Percentiles rank a stretch among this genome's conserved stretches.
Conservation (phyloP, 2,888 invertebrate genomes). For the Opisthograptis luteolata region DNA sequence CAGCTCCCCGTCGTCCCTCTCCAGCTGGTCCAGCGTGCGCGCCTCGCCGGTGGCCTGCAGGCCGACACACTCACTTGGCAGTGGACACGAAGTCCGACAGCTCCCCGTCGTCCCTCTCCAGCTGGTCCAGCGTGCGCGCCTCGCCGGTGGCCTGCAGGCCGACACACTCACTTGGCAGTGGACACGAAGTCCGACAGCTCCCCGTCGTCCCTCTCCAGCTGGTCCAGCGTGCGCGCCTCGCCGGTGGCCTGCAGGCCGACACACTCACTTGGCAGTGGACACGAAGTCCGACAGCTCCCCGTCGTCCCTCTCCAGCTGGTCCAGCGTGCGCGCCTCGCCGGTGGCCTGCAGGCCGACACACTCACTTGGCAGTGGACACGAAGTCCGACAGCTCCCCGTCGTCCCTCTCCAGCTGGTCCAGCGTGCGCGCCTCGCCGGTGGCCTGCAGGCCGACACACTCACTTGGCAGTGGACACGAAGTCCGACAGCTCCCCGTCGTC, state of each 20-base stretch:
- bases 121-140: slow-evolving; percentile 97
- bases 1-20: slow-evolving; percentile 97
- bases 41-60: slow-evolving; percentile 99
- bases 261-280: slow-evolving; percentile 98
- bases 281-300: slow-evolving; percentile 99
- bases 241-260: slow-evolving; percentile 99
- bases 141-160: slow-evolving; percentile 99
- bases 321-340: slow-evolving; percentile 98
- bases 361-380: slow-evolving; percentile 99
- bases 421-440: slow-evolving; percentile 98
- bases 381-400: slow-evolving; percentile 99
- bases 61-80: slow-evolving; percentile 98
- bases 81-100: slow-evolving; percentile 99
- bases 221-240: slow-evolving; percentile 98
- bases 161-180: slow-evolving; percentile 98
- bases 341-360: slow-evolving; percentile 99
- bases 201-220: slow-evolving; percentile 97
- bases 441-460: slow-evolving; percentile 96
- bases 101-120: slow-evolving; percentile 98
- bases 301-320: slow-evolving; percentile 97
- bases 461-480: slow-evolving; percentile 98
- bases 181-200: slow-evolving; percentile 99
- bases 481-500: slow-evolving; percentile 98
- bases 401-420: slow-evolving; percentile 97
- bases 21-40: slow-evolving; percentile 97